Evolutionary conservation across 2,797 vertebrate species (phyloP).

Genomic region (Spea hammondii): DNA sequence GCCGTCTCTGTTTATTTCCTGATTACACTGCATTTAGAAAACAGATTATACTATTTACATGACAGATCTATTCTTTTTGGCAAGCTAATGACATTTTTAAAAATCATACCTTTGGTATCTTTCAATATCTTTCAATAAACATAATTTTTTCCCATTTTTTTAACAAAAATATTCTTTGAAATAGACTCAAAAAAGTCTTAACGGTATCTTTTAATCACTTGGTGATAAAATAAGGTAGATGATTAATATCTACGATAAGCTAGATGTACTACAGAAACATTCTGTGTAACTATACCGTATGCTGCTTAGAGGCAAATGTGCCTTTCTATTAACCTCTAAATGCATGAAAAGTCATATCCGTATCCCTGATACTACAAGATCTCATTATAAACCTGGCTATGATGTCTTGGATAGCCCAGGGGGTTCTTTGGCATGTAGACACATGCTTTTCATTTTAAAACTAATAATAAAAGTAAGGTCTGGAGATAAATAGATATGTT

Average conservation of each 20-base stretch:
- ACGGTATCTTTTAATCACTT: not conserved
- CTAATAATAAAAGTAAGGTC: constrained; percentile 26
- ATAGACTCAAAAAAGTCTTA: not conserved
- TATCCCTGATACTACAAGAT: constrained; percentile 31
- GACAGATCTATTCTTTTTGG: not conserved
- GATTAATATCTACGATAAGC: constrained; percentile 18
- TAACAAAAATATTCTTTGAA: not conserved
- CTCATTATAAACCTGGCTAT: constrained; percentile 39
- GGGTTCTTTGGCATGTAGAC: constrained; percentile 31
- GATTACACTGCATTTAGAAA: not conserved
- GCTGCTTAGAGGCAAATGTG: constrained; percentile 3
- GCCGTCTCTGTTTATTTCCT: too few relatives aligned
- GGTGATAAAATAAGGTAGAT: not conserved
- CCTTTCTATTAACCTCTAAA: constrained; percentile 36
- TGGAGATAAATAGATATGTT: constrained; percentile 15
- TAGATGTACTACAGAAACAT: not conserved
- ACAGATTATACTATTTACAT: not conserved
- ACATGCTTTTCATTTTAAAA: constrained; percentile 34
- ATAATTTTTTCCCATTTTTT: not conserved
- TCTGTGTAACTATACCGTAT: not conserved
- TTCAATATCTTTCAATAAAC: not conserved
- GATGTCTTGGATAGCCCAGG: constrained; percentile 26
- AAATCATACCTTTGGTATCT: not conserved
- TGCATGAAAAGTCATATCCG: constrained; percentile 27
- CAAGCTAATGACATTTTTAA: not conserved